A percentile compares a stretch with the other conserved stretches of the same genome.
Evolutionary conservation across 2,888 invertebrate genomes (phyloP).

Genomic region (Zootermopsis nevadensis): DNA sequence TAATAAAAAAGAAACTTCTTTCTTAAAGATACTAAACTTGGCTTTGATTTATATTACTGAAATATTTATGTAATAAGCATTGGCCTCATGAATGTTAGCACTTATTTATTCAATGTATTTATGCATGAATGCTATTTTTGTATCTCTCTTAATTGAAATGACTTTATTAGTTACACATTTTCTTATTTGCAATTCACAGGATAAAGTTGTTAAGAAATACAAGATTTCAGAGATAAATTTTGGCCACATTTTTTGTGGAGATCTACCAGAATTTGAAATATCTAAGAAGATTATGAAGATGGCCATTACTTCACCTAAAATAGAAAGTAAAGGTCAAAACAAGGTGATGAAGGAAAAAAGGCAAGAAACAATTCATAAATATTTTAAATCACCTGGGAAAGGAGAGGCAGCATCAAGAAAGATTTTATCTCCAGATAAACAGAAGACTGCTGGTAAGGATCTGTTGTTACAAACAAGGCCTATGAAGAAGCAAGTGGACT

Average conservation of each 20-base stretch:
- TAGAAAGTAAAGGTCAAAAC: constrained; percentile 25
- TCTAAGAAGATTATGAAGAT: constrained; percentile 45
- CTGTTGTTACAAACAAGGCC: background rate
- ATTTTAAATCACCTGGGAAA: constrained; percentile 46
- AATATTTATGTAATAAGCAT: too few species aligned
- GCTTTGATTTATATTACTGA: too few species aligned
- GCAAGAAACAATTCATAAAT: constrained; percentile 51
- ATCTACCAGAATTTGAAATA: constrained; percentile 74
- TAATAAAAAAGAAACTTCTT: too few species aligned
- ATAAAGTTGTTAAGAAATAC: constrained; percentile 73
- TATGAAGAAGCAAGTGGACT: background rate
- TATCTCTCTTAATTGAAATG: too few species aligned
- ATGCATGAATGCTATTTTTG: too few species aligned
- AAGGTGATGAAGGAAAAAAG: constrained; percentile 45
- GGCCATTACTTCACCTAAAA: constrained; percentile 6
- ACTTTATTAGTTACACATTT: background rate
- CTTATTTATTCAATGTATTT: too few species aligned
- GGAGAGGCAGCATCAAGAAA: constrained; percentile 32
- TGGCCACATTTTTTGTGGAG: constrained; percentile 84
- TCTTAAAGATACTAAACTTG: too few species aligned
- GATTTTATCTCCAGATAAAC: background rate
- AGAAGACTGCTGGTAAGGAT: background rate
- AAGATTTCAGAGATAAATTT: constrained; percentile 76
- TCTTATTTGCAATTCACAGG: constrained; percentile 62
- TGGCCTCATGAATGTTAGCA: too few species aligned